Evolutionary conservation across 2,888 invertebrate genomes (phyloP), one percentile per base, ranked within the genome.

Genomic region (Conchocele bisecta): DNA sequence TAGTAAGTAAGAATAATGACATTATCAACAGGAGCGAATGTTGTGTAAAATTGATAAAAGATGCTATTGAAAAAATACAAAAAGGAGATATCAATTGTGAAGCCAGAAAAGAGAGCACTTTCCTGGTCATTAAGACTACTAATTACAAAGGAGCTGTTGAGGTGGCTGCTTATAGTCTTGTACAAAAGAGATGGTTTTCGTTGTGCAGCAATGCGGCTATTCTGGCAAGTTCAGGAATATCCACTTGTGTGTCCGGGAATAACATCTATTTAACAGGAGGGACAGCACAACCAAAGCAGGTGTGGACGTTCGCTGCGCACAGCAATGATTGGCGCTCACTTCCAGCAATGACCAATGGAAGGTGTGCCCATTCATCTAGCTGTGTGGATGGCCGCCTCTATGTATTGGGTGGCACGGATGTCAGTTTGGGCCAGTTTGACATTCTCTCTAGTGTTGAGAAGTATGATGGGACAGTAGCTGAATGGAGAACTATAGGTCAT

Each of bases 181-280:
- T 57, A 15, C 72, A 75, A 17, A 75, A 71, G 51, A 69, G 63
- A 56, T 86, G 84, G 84, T 83, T 75, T 53, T 48, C 26, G 3
- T 69, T 86, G 39, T 72, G 80, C 13, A 56, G 76, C 2, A 59
- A 81, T 37, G 75, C 77, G 3, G 48, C 39, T 15, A 75, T 79
- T 64, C 60, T 69, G 24, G 76, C 82, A 0, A 82, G 82, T 15
- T 75, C 81, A 29, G 83, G 82, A 7, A 83, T 79, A 58, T 78
- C 79, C 9, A 61, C 81, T 11, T 83, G 83, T 66, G 66, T 73
- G 3, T 56, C 75, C 31, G 79, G 69, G 50, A 74, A 75, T 60
- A 72, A 80, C 44, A 80, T 86, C 31, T 83, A 78, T 51, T 54
- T 86, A 15, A 79, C 82, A 20, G 84, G 85, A 3, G 85, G 85